A percentile compares a stretch with the other conserved stretches of the same genome.
Evolutionary conservation across 2,888 invertebrate species (phyloP).

Genomic region (Drosophila macrospina): DNA sequence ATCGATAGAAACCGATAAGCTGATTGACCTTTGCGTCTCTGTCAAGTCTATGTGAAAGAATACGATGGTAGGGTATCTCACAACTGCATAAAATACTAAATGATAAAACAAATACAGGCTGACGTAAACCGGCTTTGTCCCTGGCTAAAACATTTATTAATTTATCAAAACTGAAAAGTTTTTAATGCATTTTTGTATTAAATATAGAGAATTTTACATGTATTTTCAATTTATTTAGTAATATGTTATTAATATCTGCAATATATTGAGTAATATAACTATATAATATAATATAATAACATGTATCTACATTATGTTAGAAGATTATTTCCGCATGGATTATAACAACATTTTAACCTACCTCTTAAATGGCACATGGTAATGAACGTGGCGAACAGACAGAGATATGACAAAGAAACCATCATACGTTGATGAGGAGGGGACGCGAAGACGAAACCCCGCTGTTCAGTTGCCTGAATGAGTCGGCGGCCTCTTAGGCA

Average conservation of each 20-base stretch:
- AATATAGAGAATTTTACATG: too few relatives aligned
- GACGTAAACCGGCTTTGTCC: too few relatives aligned
- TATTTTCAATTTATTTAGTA: too few relatives aligned
- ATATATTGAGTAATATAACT: not conserved
- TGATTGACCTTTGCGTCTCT: conserved; percentile 20
- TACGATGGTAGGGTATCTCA: not conserved
- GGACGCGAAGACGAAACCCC: not conserved
- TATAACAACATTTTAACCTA: not conserved
- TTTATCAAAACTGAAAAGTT: too few relatives aligned
- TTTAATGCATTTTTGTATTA: too few relatives aligned
- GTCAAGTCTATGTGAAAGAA: not conserved
- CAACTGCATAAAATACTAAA: not conserved
- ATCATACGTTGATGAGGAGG: not conserved
- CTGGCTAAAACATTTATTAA: too few relatives aligned
- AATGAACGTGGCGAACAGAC: not conserved
- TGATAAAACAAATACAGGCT: not conserved
- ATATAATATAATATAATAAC: not conserved
- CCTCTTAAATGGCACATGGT: conserved; percentile 5
- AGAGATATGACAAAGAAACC: not conserved
- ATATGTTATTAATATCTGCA: too few relatives aligned
- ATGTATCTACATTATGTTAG: not conserved
- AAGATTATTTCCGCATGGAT: conserved; percentile 5
- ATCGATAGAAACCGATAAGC: conserved; percentile 27
- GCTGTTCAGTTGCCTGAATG: conserved; percentile 5
- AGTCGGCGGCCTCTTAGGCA: not conserved